Conservation (phyloP, 35 echinoderm and acorn worm genomes). For the Lytechinus variegatus region DNA sequence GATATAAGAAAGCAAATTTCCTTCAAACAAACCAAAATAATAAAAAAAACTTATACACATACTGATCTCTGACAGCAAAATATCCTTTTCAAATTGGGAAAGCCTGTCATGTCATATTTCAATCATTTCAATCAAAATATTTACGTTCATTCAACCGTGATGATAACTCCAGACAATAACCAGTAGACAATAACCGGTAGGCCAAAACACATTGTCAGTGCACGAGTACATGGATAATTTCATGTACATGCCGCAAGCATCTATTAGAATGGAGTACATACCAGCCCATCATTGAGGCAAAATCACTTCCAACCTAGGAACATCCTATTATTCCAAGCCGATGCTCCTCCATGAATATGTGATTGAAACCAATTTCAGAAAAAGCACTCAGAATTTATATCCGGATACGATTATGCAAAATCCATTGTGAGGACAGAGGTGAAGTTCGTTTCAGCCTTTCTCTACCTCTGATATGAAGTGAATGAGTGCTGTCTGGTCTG, state of each 20-base stretch:
- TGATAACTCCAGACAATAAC: not conserved
- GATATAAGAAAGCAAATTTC: too few species aligned
- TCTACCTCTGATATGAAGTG: not conserved
- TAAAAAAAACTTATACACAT: too few species aligned
- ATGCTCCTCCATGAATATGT: not conserved
- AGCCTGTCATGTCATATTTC: not conserved
- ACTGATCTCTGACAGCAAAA: too few species aligned
- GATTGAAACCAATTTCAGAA: not conserved
- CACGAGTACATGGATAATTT: too few species aligned
- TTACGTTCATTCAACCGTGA: not conserved
- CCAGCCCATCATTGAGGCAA: not conserved
- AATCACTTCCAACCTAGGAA: not conserved
- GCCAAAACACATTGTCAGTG: too few species aligned
- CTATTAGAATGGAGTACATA: not conserved
- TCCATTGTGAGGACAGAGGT: not conserved
- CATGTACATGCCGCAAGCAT: not conserved
- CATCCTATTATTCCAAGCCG: not conserved
- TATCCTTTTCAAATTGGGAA: too few species aligned
- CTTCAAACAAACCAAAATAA: too few species aligned
- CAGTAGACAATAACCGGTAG: too few species aligned
- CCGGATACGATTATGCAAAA: not conserved
- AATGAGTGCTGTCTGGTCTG: not conserved
- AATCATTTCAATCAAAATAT: not conserved
- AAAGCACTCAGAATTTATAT: not conserved
- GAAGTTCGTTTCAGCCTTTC: not conserved